Evolutionary conservation across 1,140 invertebrate genomes (phyloP), one percentile per base, ranked within the genome.

Genomic region (Periplaneta americana): DNA sequence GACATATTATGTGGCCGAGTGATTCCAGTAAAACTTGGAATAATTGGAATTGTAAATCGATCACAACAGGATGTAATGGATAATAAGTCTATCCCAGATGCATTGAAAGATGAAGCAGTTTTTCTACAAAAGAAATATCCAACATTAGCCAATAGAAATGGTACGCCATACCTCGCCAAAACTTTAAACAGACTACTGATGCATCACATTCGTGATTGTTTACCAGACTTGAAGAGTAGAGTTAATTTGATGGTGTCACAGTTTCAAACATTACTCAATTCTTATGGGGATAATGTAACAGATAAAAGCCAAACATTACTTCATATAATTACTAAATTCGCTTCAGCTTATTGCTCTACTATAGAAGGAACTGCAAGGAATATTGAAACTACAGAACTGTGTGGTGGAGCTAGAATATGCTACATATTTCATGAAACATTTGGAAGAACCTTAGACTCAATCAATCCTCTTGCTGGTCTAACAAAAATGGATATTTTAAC

Each of bases 391-490:
- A 97, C 97, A 0, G 98, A 99, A 90, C 88, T 99, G 84, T 99
- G 98, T 87, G 99, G 99, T 11, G 99, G 99, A 77, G 99, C 99
- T 33, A 92, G 99, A 80, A 99, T 99, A 83, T 99, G 98, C 89
- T 99, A 98, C 86, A 99, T 99, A 87, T 99, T 99, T 89, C 98
- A 99, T 87, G 98, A 99, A 88, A 98, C 97, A 9, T 99, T 99
- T 89, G 97, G 97, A 32, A 91, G 93, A 84, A 97, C 97, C 9
- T 88, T 99, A 78, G 96, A 98, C 87, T 95, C 93, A 2, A 97
- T 99, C 85, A 95, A 99, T 90, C 98, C 98, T 17, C 88, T 99
- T 83, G 94, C 94, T 78, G 98, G 96, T 82, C 90, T 99, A 18
- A 96, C 95, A 6, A 96, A 97, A 88, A 93, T 97, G 91, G 98